Percentiles rank a stretch among this genome's conserved stretches.
Conservation (phyloP, 2,797 vertebrate genomes). For the Silurus lanzhouensis region DNA sequence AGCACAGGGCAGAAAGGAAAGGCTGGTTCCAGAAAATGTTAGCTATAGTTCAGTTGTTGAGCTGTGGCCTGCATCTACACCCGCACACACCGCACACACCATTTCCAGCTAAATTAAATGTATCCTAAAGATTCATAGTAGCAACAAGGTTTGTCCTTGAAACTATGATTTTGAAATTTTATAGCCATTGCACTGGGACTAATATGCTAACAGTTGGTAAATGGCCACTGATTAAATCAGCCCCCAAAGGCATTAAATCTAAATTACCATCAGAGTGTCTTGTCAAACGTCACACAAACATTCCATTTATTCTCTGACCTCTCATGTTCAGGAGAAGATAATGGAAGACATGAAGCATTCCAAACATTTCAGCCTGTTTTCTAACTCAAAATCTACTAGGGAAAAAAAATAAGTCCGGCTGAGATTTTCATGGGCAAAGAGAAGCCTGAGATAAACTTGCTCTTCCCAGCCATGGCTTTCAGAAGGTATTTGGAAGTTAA, state of each 20-base stretch:
- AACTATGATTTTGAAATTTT: conserved; percentile 5
- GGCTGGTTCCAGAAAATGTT: conserved; percentile 49
- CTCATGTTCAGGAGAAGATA: neutral
- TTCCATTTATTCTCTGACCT: conserved; percentile 47
- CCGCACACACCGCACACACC: conserved; percentile 36
- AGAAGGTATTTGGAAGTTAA: conserved; percentile 82
- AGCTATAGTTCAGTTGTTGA: conserved; percentile 49
- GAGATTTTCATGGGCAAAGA: conserved; percentile 73
- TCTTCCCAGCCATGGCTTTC: conserved; percentile 73
- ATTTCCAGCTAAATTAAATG: conserved; percentile 34
- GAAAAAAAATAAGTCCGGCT: conserved; percentile 67
- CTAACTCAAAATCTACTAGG: conserved; percentile 53
- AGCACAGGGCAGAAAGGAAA: conserved; percentile 55
- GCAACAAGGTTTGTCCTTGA: conserved; percentile 11
- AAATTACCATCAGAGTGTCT: conserved; percentile 3
- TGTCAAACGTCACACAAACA: conserved; percentile 32
- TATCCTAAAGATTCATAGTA: conserved; percentile 15
- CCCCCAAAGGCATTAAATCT: neutral
- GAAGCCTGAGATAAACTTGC: conserved; percentile 75
- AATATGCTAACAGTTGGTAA: conserved; percentile 23
- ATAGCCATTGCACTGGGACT: conserved; percentile 6
- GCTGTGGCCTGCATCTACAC: conserved; percentile 49
- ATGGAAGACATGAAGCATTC: neutral
- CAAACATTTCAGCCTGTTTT: neutral
- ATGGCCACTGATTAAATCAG: conserved; percentile 15